A percentile compares a stretch with the other conserved stretches of the same genome.
These are phyloP conservation scores for Gobius niger DNA, from an alignment of 2,113 vertebrate genomes.

Conservation along the genomic window DNA sequence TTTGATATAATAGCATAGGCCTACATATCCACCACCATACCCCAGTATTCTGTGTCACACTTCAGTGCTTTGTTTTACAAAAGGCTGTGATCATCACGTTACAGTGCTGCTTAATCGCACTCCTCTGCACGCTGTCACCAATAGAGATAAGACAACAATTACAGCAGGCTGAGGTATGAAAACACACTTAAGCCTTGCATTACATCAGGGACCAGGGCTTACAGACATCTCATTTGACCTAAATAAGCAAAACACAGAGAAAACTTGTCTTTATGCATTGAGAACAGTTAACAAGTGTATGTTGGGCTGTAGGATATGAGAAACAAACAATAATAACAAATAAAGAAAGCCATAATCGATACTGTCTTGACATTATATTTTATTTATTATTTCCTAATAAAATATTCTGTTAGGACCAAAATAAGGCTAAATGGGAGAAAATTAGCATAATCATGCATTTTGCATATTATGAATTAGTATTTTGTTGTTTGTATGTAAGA, in stretches of 20 bases:
- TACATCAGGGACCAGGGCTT: constrained; percentile 1
- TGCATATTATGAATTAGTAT: too few relatives aligned
- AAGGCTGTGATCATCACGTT: constrained; percentile 36
- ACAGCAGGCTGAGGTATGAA: constrained; percentile 6
- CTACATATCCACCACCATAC: not conserved
- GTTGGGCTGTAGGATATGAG: too few relatives aligned
- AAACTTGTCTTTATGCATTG: not conserved
- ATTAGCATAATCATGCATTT: too few relatives aligned
- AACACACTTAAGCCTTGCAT: constrained; percentile 4
- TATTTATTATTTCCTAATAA: too few relatives aligned
- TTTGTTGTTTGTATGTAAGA: too few relatives aligned
- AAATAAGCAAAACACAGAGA: not conserved
- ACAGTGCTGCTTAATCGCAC: constrained; percentile 23
- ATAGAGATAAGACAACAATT: constrained; percentile 35
- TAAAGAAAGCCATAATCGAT: too few relatives aligned
- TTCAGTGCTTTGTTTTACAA: constrained; percentile 27
- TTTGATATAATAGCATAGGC: not conserved
- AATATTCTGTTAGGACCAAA: too few relatives aligned
- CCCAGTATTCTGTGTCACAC: constrained; percentile 22
- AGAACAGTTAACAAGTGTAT: too few relatives aligned
- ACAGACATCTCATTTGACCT: not conserved
- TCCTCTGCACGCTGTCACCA: constrained; percentile 22
- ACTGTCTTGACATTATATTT: too few relatives aligned
- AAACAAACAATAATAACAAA: too few relatives aligned
- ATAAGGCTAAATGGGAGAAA: too few relatives aligned